phyloP scores from a whole-genome alignment of 2,888 invertebrate species.

The Anarsia innoxiella region DNA sequence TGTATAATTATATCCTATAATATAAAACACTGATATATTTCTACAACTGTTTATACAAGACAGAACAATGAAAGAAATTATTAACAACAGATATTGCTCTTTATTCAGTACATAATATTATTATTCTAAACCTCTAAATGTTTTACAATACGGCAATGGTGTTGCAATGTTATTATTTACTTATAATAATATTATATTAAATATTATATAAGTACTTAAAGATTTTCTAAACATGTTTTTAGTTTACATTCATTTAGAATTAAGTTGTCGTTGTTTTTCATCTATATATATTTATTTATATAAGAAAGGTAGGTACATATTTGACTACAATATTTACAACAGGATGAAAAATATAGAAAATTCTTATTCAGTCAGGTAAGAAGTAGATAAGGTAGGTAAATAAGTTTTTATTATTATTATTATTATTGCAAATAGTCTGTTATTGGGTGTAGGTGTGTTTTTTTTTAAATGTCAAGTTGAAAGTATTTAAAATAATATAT shows the following conservation, averaged over 20 bases:
- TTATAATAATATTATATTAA: constrained; percentile 26
- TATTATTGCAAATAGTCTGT: too few species aligned
- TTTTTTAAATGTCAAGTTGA: too few species aligned
- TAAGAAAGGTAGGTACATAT: constrained; percentile 27
- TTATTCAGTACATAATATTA: constrained; percentile 40
- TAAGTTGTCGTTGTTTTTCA: constrained; percentile 69
- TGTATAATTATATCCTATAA: too few species aligned
- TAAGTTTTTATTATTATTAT: too few species aligned
- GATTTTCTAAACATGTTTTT: constrained; percentile 31
- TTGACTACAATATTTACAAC: constrained; percentile 38
- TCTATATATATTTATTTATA: constrained; percentile 31
- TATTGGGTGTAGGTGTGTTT: too few species aligned
- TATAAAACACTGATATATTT: too few species aligned
- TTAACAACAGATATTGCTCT: constrained; percentile 57
- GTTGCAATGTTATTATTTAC: constrained; percentile 49
- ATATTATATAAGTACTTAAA: constrained; percentile 18
- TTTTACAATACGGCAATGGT: constrained; percentile 45
- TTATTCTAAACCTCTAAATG: constrained; percentile 34
- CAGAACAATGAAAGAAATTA: constrained; percentile 34
- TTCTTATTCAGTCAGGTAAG: too few species aligned
- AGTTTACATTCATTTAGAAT: constrained; percentile 69
- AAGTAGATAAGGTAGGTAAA: too few species aligned
- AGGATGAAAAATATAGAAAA: constrained; percentile 41
- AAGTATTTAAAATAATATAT: too few species aligned
- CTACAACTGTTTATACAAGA: constrained; percentile 32